These are phyloP conservation scores for Anhinga anhinga DNA, from an alignment of 2,113 vertebrate species.

Conservation along the genomic window DNA sequence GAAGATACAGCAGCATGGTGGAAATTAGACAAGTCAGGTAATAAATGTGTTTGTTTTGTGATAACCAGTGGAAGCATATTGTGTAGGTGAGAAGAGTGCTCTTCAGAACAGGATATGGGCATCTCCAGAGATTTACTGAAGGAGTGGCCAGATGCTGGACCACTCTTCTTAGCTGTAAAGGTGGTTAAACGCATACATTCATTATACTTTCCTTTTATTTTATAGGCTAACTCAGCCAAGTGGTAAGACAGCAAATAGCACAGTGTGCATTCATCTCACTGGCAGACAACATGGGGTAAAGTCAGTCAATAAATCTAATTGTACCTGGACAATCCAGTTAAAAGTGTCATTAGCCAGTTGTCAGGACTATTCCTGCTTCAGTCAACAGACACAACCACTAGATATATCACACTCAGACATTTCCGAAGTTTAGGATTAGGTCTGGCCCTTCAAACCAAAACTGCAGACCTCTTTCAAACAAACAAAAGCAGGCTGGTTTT, in stretches of 20 bases:
- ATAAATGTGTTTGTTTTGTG: constrained; percentile 8
- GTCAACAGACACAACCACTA: neutral
- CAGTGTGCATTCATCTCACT: neutral
- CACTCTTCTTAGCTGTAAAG: neutral
- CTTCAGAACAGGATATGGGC: neutral
- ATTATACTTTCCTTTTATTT: neutral
- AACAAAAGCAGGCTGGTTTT: neutral
- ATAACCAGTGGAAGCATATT: neutral
- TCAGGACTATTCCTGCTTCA: neutral
- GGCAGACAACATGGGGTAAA: neutral
- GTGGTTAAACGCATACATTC: neutral
- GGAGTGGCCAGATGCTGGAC: neutral
- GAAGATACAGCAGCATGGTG: neutral
- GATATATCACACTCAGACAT: neutral
- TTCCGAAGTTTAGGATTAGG: neutral
- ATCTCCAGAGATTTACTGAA: neutral
- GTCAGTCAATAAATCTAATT: constrained; percentile 28
- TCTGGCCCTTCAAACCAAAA: neutral
- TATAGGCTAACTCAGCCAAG: neutral
- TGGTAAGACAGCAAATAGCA: constrained; percentile 3
- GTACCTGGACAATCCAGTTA: neutral
- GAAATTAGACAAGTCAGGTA: neutral
- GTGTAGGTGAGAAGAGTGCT: neutral
- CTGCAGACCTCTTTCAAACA: neutral
- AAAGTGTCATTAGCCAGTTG: neutral